These are phyloP conservation scores for Matsumurasca onukii DNA, from an alignment of 1,140 invertebrate genomes.

Conservation along the genomic window DNA sequence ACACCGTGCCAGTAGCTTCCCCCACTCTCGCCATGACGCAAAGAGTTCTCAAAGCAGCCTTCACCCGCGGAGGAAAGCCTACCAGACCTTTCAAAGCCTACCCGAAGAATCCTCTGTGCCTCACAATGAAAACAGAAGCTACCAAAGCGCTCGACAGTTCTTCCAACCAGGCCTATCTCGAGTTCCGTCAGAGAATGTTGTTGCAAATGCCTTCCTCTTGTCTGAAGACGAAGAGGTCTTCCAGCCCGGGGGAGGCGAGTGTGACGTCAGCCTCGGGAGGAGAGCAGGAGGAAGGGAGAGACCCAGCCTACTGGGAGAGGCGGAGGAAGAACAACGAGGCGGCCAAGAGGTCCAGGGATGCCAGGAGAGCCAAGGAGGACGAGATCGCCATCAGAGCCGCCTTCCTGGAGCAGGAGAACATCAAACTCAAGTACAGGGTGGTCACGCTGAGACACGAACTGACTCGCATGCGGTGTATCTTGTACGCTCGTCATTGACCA, in stretches of 20 bases:
- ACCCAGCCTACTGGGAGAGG: constrained; percentile 83
- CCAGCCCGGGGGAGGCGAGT: constrained; percentile 17
- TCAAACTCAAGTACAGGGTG: constrained; percentile 45
- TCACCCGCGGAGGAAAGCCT: constrained; percentile 44
- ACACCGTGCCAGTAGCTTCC: no score
- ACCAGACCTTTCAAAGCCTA: constrained; percentile 70
- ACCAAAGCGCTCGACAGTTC: constrained; percentile 43
- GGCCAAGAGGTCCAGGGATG: constrained; percentile 90
- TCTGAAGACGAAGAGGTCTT: constrained; percentile 31
- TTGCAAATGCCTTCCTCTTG: constrained; percentile 59
- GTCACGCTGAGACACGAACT: constrained; percentile 57
- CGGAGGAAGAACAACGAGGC: constrained; percentile 93
- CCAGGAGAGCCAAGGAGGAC: constrained; percentile 86
- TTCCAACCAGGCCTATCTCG: constrained; percentile 60
- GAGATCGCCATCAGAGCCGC: constrained; percentile 86
- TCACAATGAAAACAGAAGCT: constrained; percentile 46
- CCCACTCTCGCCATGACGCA: no score
- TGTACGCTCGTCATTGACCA: no score
- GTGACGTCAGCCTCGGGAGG: not conserved
- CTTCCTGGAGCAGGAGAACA: constrained; percentile 64
- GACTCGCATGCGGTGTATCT: constrained; percentile 29
- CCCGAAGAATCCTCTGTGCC: constrained; percentile 62
- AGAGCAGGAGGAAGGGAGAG: constrained; percentile 57
- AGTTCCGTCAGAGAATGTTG: constrained; percentile 65
- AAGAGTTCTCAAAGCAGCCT: no score